Evolutionary conservation across 2,113 vertebrate species (phyloP).

Genomic region (Eulacestoma nigropectus): DNA sequence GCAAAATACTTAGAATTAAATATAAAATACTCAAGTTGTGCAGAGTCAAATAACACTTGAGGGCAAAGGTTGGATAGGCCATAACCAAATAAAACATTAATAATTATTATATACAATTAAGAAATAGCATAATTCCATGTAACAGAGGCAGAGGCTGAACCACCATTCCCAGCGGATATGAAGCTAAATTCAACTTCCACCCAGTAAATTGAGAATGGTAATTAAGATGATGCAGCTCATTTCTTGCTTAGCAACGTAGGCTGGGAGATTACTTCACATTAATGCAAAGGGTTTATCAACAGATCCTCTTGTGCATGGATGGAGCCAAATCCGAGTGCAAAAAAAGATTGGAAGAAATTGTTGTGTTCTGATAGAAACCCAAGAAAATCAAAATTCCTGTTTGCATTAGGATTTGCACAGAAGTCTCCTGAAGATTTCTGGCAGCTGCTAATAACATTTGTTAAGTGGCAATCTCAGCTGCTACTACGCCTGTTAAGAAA

Average conservation of each 20-base stretch:
- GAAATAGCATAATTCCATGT: background rate
- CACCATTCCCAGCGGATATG: background rate
- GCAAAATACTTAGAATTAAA: background rate
- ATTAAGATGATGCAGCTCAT: background rate
- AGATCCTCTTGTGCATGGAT: background rate
- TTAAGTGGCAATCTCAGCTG: background rate
- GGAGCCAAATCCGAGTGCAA: background rate
- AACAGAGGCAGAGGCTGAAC: background rate
- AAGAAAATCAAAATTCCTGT: background rate
- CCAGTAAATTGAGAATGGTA: background rate
- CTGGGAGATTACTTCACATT: background rate
- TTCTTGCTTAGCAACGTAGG: constrained; percentile 5
- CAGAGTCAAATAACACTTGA: background rate
- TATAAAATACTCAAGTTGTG: background rate
- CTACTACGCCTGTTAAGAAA: background rate
- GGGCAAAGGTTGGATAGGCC: background rate
- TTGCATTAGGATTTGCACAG: background rate
- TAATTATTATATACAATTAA: background rate
- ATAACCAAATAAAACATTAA: background rate
- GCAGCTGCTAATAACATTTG: background rate
- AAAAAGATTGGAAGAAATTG: background rate
- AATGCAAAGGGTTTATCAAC: background rate
- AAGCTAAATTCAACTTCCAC: background rate
- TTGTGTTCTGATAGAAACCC: background rate
- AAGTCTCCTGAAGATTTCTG: background rate